Percentiles rank a stretch among this genome's conserved stretches.
These are phyloP conservation scores for Macrosteles quadrilineatus DNA, from an alignment of 1,140 invertebrate genomes.

Conservation along the genomic window DNA sequence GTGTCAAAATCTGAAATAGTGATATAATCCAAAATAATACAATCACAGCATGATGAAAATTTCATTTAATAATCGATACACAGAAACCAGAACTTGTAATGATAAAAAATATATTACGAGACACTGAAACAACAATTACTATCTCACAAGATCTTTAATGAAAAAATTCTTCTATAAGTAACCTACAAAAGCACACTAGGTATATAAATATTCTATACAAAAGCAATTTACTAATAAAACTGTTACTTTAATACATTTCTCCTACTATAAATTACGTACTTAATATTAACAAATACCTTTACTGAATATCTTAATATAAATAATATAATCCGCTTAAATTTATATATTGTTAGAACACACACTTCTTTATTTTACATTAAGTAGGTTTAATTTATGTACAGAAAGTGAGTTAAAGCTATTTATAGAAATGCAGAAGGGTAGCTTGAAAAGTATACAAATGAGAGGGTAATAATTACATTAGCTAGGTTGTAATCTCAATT, in stretches of 20 bases:
- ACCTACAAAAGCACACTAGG: slow-evolving; percentile 29
- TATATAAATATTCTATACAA: slow-evolving; percentile 32
- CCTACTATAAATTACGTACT: slow-evolving; percentile 10
- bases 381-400: slow-evolving; percentile 11
- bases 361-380: slow-evolving; percentile 18
- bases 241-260: not conserved
- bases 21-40: too few relatives aligned
- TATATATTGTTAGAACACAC: not conserved
- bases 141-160: slow-evolving; percentile 3
- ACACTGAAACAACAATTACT: slow-evolving; percentile 24
- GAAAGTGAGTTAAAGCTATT: slow-evolving; percentile 8
- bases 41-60: not conserved
- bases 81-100: slow-evolving; percentile 4
- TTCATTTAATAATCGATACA: slow-evolving; percentile 12
- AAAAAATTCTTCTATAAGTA: not conserved
- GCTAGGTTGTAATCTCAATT: not conserved
- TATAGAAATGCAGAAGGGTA: not conserved
- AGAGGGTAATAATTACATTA: not conserved
- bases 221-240: slow-evolving; percentile 17
- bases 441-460: not conserved
- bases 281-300: not conserved
- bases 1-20: too few relatives aligned
- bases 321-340: not conserved
- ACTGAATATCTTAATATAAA: not conserved
- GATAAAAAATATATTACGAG: not conserved